Percentiles rank a stretch among this genome's conserved stretches.
phyloP scores from a whole-genome alignment of 2,797 vertebrate species.

The Lepidocolaptes lacrymiger region DNA sequence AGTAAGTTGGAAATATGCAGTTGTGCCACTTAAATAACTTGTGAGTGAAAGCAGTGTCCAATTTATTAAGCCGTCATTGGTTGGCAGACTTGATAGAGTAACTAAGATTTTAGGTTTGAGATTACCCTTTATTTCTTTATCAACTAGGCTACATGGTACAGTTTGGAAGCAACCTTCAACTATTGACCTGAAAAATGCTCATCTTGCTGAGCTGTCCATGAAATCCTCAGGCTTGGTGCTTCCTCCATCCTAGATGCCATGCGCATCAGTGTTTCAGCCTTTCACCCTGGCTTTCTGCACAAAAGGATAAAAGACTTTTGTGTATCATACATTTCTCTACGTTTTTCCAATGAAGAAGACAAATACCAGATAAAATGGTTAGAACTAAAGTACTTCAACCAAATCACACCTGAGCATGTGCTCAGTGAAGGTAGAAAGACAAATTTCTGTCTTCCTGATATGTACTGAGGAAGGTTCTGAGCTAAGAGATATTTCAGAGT shows the following conservation, averaged over 20 bases:
- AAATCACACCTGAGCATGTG: neutral
- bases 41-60: neutral
- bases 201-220: neutral
- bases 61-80: neutral
- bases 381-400: neutral
- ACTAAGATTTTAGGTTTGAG: neutral
- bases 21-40: neutral
- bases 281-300: neutral
- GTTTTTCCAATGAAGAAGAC: neutral
- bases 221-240: neutral
- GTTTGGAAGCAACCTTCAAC: neutral
- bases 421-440: neutral
- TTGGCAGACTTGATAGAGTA: neutral
- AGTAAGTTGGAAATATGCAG: neutral
- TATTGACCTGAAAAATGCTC: neutral
- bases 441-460: neutral
- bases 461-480: neutral
- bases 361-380: neutral
- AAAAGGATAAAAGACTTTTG: neutral
- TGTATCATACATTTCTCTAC: neutral
- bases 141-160: neutral
- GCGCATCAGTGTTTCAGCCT: neutral
- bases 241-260: neutral
- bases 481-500: neutral
- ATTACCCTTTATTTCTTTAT: neutral